Base-by-base conservation (phyloP, 2,797 vertebrate genomes). In the Hapalemur alaotrensis region DNA sequence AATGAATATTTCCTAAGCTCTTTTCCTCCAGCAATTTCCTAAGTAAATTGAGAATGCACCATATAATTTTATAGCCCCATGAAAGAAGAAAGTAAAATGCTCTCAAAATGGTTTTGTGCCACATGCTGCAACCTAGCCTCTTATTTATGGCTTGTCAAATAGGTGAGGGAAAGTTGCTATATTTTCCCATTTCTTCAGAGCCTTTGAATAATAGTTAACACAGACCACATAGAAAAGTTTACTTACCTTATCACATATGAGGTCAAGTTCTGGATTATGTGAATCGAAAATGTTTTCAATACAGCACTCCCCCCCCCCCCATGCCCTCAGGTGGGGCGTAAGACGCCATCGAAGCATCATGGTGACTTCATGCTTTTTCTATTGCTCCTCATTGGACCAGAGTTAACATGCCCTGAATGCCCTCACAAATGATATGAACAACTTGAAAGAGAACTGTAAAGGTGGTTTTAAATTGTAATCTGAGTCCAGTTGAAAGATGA, bases 1-100 rank as follows among this genome's bases (percentile, higher is more conserved):
- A 98, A 98, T 94, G 50, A 98, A 92, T 96, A 97, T 95, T 97
- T 98, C 96, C 96, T 94, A 93, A 97, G 86, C 96, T 91, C 81
- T 81, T 96, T 98, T 97, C 91, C 97, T 97, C 96, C 89, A 93
- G 73, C 92, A 96, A 97, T 95, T 98, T 98, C 97, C 93, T 97
- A 92, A 73, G 6, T 28, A 98, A 98, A 97, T 95, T 79, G 96
- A 96, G 93, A 52, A 91, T 96, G 75, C 63, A 91, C 10, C 67
- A 93, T 94, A 96, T 97, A 97, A 96, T 92, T 96, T 59, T 97
- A 95, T 80, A 59, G 79, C 75, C 22, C 70, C n/a, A 38, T 92
- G 97, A 97, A 98, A 96, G 96, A 98, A 90, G 52, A 88, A 92
- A 93, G 70, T 35, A 43, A 76, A 93, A 92, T n/a, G 13, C 25